Conservation (phyloP, 2,888 invertebrate genomes). For the Cremastinae sp. region DNA sequence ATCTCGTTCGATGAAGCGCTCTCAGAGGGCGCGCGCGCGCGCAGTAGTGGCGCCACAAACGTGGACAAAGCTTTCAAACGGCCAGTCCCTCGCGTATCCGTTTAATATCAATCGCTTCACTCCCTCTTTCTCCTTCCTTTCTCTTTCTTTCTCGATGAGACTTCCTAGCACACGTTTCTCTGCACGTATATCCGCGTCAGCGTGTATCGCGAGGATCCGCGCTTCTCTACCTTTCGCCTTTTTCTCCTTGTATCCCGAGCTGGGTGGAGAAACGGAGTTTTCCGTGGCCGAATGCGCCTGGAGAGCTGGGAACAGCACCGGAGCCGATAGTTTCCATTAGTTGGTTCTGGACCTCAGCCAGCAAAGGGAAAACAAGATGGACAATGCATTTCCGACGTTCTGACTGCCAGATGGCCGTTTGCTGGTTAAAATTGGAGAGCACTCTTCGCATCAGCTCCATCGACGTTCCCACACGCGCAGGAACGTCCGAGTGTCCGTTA, state of each 20-base stretch:
- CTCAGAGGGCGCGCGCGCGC: constrained; percentile 18
- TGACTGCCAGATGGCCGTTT: constrained; percentile 42
- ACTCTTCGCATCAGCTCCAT: constrained; percentile 4
- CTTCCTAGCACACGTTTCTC: neutral
- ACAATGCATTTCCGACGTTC: constrained; percentile 62
- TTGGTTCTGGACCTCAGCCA: constrained; percentile 64
- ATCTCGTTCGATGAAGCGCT: constrained; percentile 21
- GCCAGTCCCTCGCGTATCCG: constrained; percentile 52
- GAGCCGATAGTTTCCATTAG: constrained; percentile 66
- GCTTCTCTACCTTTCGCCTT: constrained; percentile 53
- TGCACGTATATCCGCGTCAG: constrained; percentile 8
- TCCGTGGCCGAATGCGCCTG: constrained; percentile 32
- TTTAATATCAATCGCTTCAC: constrained; percentile 65
- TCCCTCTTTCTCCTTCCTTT: constrained; percentile 38
- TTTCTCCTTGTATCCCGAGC: constrained; percentile 52
- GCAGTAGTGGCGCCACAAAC: constrained; percentile 47
- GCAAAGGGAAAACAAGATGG: constrained; percentile 62
- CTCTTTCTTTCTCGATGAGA: constrained; percentile 19
- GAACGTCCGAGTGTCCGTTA: neutral
- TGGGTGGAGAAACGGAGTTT: too few species aligned
- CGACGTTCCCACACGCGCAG: neutral
- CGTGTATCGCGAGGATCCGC: constrained; percentile 1
- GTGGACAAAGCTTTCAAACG: constrained; percentile 59
- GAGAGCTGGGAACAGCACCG: constrained; percentile 28
- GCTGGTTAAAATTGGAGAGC: constrained; percentile 30